Conservation (phyloP, 2,888 invertebrate genomes). For the Venustoraphidia nigricollis region DNA sequence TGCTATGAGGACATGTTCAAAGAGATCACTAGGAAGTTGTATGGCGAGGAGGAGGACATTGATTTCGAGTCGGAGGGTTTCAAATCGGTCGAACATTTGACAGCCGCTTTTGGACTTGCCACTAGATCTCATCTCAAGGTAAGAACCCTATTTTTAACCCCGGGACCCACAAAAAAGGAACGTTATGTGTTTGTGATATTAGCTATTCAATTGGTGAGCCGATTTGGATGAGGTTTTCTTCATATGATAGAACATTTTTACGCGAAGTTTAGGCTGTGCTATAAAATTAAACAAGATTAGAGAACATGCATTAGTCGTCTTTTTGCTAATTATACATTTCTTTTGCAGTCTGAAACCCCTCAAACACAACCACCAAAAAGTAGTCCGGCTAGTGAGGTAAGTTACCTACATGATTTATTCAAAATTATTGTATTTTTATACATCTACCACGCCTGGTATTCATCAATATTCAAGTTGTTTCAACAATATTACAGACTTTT, state of each 20-base stretch:
- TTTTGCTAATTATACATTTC: no score
- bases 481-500: no score
- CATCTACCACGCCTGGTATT: no score
- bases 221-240: no score
- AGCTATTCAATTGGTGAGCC: no score
- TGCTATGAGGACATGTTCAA: conserved; percentile 77
- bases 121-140: conserved; percentile 27
- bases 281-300: no score
- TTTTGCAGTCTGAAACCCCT: conserved; percentile 6
- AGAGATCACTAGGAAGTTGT: conserved; percentile 82
- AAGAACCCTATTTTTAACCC: neutral
- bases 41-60: conserved; percentile 59
- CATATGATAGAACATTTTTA: no score
- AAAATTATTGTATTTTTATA: neutral
- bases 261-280: no score
- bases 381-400: conserved; percentile 4
- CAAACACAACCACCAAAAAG: conserved; percentile 4
- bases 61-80: conserved; percentile 35
- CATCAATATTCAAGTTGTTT: no score
- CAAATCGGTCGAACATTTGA: conserved; percentile 56
- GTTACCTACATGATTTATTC: neutral
- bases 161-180: no score
- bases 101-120: conserved; percentile 55
- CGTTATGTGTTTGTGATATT: no score
- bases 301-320: no score